A percentile compares a stretch with the other conserved stretches of the same genome.
Evolutionary conservation across 2,888 invertebrate genomes (phyloP).

Genomic region (Catocala fraxini): DNA sequence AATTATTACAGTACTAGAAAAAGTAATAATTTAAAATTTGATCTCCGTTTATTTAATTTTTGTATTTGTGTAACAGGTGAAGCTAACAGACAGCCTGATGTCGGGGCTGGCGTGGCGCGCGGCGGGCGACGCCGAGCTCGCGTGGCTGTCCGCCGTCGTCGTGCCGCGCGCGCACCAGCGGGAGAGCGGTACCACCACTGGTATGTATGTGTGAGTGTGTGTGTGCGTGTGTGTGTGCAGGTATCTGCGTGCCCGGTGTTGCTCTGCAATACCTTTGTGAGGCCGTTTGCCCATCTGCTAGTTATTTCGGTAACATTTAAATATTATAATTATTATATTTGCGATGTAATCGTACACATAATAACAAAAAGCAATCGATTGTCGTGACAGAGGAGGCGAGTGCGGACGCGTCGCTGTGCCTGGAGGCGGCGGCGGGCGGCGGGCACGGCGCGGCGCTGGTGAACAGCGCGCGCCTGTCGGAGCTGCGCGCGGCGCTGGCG

Average conservation of each 20-base stretch:
- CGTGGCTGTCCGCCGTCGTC: constrained; percentile 96
- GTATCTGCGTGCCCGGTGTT: no score
- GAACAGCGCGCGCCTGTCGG: constrained; percentile 96
- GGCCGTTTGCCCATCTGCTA: no score
- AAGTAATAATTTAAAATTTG: no score
- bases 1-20: no score
- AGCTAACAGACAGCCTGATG: constrained; percentile 96
- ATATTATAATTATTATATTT: no score
- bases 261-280: no score
- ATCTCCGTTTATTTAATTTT: no score
- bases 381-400: constrained; percentile 74
- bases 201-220: constrained; percentile 36
- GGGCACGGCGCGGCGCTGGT: constrained; percentile 95
- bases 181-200: constrained; percentile 76
- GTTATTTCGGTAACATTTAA: no score
- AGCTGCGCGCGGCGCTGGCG: constrained; percentile 97
- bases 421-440: constrained; percentile 88
- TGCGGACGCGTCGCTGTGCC: constrained; percentile 89
- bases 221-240: no score
- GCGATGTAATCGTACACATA: no score
- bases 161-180: constrained; percentile 86
- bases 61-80: constrained; percentile 88
- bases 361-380: no score
- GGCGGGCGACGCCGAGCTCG: constrained; percentile 96
- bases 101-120: constrained; percentile 94